Percentiles rank a stretch among this genome's conserved stretches.
Evolutionary conservation across 2,113 vertebrate genomes (phyloP).

Genomic region (Corvus moneduloides): DNA sequence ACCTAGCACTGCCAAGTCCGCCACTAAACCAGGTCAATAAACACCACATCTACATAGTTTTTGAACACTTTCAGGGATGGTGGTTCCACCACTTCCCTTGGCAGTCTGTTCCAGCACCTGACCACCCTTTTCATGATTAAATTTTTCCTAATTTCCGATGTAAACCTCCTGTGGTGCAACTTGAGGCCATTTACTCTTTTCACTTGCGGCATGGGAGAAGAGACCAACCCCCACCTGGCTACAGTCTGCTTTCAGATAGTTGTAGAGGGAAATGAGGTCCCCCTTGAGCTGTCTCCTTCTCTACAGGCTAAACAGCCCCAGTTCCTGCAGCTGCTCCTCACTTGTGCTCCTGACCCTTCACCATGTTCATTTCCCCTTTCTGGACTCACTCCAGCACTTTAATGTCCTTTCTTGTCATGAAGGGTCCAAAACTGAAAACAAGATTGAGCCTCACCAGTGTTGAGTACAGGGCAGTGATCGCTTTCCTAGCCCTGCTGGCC

Average conservation of each 20-base stretch:
- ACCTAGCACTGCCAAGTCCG: not conserved
- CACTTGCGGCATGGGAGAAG: not conserved
- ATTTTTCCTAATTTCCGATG: not conserved
- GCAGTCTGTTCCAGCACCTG: not conserved
- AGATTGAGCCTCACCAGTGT: not conserved
- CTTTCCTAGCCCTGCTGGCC: not conserved
- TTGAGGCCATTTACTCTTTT: not conserved
- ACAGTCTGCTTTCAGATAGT: not conserved
- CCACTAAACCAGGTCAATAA: not conserved
- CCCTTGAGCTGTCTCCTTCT: not conserved
- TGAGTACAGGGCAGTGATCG: accelerated
- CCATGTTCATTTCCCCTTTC: not conserved
- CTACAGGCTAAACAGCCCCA: not conserved
- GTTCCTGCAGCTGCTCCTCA: not conserved
- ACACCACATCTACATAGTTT: accelerated
- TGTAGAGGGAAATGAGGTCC: not conserved
- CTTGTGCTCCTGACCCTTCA: not conserved
- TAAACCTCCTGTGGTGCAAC: not conserved
- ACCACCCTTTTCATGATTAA: not conserved
- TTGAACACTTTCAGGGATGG: not conserved
- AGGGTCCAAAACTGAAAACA: not conserved
- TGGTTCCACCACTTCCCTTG: not conserved
- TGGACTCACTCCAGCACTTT: not conserved
- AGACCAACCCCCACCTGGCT: accelerated
- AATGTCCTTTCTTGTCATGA: not conserved